Conservation (phyloP, 2,113 vertebrate genomes). For the Oreochromis aureus region DNA sequence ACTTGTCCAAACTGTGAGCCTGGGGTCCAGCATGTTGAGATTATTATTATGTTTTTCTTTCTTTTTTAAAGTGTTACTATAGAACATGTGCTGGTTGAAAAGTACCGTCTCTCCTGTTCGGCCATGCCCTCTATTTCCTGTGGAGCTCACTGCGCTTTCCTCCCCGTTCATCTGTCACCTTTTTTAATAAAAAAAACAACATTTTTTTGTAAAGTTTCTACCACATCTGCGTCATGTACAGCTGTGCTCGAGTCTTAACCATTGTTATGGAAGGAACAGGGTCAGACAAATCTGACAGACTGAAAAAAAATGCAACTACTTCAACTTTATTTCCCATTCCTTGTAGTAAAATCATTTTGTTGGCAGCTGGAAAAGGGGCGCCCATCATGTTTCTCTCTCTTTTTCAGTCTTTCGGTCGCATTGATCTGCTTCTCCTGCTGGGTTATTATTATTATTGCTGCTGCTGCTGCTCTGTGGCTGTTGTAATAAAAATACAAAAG, state of each 20-base stretch:
- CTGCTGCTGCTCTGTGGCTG: constrained; percentile 93
- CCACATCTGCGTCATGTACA: constrained; percentile 15
- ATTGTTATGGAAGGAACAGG: constrained; percentile 18
- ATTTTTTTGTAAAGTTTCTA: constrained; percentile 21
- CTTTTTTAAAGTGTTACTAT: neutral
- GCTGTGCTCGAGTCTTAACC: constrained; percentile 42
- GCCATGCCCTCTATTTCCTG: constrained; percentile 27
- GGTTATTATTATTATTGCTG: constrained; percentile 79
- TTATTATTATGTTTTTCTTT: neutral
- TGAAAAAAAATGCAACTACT: neutral
- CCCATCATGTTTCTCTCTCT: constrained; percentile 25
- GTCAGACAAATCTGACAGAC: constrained; percentile 46
- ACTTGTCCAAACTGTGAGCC: neutral
- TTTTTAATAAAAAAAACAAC: neutral
- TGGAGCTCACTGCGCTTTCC: constrained; percentile 52
- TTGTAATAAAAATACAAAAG: constrained; percentile 81
- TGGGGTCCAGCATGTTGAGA: neutral
- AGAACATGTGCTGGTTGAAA: constrained; percentile 1
- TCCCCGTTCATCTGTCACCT: neutral
- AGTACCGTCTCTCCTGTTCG: constrained; percentile 4
- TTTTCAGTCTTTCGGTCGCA: constrained; percentile 55
- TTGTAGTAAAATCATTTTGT: constrained; percentile 35
- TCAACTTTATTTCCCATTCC: constrained; percentile 34
- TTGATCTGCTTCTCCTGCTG: constrained; percentile 87
- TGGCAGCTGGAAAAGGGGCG: constrained; percentile 48